phyloP scores from a whole-genome alignment of 2,113 vertebrate species.

The Octodon degus region DNA sequence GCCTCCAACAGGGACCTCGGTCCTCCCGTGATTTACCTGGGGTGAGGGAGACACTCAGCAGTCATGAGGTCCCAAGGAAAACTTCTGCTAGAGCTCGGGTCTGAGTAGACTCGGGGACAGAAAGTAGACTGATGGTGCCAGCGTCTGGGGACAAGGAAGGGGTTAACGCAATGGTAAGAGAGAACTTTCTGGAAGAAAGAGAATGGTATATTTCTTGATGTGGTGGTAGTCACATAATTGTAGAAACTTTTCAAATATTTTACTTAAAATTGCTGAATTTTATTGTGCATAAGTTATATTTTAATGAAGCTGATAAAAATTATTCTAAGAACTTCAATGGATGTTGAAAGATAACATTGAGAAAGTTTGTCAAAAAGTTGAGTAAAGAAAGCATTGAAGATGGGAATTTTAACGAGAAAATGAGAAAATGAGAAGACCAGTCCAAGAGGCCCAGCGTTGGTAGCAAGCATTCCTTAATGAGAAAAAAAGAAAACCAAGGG shows the following conservation, averaged over 20 bases:
- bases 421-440: not conserved
- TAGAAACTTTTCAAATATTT: not conserved
- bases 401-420: not conserved
- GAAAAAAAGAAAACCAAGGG: not conserved
- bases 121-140: not conserved
- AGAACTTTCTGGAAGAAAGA: not conserved
- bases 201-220: not conserved
- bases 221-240: not conserved
- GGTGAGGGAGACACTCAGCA: not conserved
- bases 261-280: not conserved
- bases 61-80: not conserved
- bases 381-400: not conserved
- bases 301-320: not conserved
- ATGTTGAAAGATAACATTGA: not conserved
- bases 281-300: not conserved
- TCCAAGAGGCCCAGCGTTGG: not conserved
- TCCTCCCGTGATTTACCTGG: not conserved
- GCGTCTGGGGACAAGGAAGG: not conserved
- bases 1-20: not conserved
- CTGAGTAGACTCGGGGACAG: not conserved
- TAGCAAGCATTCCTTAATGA: not conserved
- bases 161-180: not conserved
- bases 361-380: not conserved
- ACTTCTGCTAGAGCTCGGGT: not conserved
- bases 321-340: not conserved